A percentile compares a stretch with the other conserved stretches of the same genome.
Conservation (phyloP, 1,140 invertebrate species). For the Anastrepha obliqua region DNA sequence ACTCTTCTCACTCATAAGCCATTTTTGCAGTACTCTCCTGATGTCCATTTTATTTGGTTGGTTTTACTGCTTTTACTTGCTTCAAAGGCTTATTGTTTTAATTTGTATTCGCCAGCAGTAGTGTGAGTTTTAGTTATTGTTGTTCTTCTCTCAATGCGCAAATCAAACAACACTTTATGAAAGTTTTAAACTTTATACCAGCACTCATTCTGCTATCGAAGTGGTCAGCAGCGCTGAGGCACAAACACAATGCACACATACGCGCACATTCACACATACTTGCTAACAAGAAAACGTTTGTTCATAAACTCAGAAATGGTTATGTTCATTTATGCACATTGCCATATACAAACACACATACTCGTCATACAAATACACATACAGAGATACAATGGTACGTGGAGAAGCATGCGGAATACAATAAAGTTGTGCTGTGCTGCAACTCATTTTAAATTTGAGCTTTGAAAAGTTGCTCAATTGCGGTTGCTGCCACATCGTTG, state of each 20-base stretch:
- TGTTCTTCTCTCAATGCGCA: conserved; percentile 32
- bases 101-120: conserved; percentile 7
- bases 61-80: background rate
- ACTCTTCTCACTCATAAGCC: too few species aligned
- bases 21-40: too few species aligned
- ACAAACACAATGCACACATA: background rate
- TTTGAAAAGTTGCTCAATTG: conserved; percentile 46
- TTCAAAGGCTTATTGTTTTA: conserved; percentile 21
- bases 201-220: conserved; percentile 1
- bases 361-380: background rate
- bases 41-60: background rate
- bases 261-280: background rate
- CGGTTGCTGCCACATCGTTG: conserved; percentile 46
- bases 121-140: conserved; percentile 17
- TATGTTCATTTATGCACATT: conserved; percentile 30
- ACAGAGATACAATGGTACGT: background rate
- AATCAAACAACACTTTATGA: conserved; percentile 50
- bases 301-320: conserved; percentile 26
- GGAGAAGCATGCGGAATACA: background rate
- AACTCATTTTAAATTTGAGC: conserved; percentile 26
- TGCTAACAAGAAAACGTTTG: background rate
- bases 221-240: conserved; percentile 30
- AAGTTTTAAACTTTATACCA: conserved; percentile 36
- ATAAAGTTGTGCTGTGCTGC: conserved; percentile 17
- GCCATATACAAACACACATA: conserved; percentile 14